Conservation (phyloP, 2,113 vertebrate species). For the Axis porcinus region DNA sequence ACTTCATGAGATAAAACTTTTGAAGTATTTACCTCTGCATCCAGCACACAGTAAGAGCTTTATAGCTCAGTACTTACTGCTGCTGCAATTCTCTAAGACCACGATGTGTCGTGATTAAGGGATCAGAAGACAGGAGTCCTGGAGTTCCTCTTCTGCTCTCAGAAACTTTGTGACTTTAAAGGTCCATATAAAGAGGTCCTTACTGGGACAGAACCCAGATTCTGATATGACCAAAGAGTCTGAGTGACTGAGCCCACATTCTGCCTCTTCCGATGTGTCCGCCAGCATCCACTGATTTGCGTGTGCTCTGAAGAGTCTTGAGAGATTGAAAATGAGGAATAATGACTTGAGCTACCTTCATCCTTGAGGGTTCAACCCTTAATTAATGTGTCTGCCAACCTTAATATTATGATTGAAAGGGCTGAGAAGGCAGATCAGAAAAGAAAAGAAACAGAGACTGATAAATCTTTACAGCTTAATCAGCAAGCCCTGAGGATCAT, state of each 20-base stretch:
- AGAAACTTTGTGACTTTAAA: not conserved
- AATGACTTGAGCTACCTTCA: not conserved
- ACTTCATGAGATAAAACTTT: not conserved
- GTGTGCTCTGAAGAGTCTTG: not conserved
- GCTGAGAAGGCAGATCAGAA: not conserved
- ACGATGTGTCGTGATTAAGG: not conserved
- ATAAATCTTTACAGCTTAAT: not conserved
- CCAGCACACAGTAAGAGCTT: not conserved
- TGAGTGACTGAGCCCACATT: not conserved
- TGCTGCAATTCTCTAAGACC: not conserved
- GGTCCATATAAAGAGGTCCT: not conserved
- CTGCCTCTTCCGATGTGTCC: fast-evolving
- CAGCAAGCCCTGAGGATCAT: not conserved
- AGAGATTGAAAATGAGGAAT: not conserved
- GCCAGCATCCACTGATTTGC: not conserved
- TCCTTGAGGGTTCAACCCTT: not conserved
- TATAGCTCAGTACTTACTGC: not conserved
- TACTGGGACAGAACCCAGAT: not conserved
- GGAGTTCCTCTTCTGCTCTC: not conserved
- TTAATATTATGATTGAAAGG: not conserved
- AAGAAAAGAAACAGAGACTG: not conserved
- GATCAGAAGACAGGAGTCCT: not conserved
- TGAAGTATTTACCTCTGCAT: not conserved
- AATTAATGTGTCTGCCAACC: not conserved
- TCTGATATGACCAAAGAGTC: not conserved